Evolutionary conservation across 2,113 vertebrate species (phyloP).

Genomic region (Macaca fascicularis): DNA sequence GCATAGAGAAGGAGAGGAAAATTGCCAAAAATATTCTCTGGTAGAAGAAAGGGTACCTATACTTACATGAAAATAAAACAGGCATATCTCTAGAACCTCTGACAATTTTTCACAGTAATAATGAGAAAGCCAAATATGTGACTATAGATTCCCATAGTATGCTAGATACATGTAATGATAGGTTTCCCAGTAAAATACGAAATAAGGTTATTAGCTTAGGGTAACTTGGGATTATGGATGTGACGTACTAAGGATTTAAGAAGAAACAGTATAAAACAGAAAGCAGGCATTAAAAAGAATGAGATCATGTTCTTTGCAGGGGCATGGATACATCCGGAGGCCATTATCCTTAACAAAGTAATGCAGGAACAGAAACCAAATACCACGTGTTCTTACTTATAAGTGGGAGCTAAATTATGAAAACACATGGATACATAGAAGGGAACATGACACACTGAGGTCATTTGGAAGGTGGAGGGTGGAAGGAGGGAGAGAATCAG

Average conservation of each 20-base stretch:
- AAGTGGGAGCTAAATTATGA: too few relatives aligned
- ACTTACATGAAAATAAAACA: neutral
- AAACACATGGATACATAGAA: too few relatives aligned
- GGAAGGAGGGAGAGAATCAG: too few relatives aligned
- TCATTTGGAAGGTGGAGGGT: too few relatives aligned
- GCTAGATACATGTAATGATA: neutral
- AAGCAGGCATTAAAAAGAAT: too few relatives aligned
- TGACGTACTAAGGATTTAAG: neutral
- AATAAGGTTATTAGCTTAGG: neutral
- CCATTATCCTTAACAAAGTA: too few relatives aligned
- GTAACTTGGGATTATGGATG: neutral
- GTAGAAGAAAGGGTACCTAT: neutral
- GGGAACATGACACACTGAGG: too few relatives aligned
- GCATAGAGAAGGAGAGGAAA: neutral
- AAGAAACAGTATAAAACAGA: neutral
- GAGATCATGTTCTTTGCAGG: too few relatives aligned
- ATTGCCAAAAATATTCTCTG: neutral
- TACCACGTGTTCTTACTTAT: too few relatives aligned
- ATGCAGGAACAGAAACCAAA: too few relatives aligned
- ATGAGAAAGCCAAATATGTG: neutral
- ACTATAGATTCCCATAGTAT: neutral
- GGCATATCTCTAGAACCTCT: neutral
- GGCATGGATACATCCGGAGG: too few relatives aligned
- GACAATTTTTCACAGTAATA: neutral
- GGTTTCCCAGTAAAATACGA: neutral